Conservation (phyloP, 1,140 invertebrate genomes). For the Fopius arisanus region DNA sequence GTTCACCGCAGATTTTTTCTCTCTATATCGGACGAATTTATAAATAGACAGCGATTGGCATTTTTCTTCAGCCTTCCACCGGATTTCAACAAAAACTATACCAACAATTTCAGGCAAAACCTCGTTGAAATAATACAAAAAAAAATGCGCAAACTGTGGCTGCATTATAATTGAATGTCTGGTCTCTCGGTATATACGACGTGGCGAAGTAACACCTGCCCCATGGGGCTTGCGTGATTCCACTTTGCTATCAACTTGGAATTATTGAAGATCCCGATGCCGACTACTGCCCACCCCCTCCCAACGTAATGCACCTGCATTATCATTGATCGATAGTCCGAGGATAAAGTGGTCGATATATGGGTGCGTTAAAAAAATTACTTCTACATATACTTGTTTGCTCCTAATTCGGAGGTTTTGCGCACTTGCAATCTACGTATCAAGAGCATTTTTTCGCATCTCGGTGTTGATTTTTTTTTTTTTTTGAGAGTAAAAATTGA, state of each 20-base stretch:
- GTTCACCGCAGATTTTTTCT: too few species aligned
- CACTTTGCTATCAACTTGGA: constrained; percentile 47
- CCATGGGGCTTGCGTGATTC: constrained; percentile 47
- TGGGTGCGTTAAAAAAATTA: background rate
- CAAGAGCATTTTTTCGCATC: background rate
- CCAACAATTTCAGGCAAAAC: background rate
- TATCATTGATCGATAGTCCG: constrained; percentile 35
- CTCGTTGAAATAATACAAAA: background rate
- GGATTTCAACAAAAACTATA: background rate
- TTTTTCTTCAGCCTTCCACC: background rate
- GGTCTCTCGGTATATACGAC: background rate
- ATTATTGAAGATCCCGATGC: constrained; percentile 50
- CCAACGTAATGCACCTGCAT: constrained; percentile 48
- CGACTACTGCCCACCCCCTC: constrained; percentile 36
- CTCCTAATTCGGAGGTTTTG: background rate
- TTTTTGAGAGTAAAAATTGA: background rate
- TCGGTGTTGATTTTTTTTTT: too few species aligned
- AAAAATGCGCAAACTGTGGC: background rate
- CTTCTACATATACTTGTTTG: background rate
- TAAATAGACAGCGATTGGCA: background rate
- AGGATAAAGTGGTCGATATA: background rate
- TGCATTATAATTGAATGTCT: constrained; percentile 1
- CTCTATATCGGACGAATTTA: background rate
- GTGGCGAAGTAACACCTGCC: constrained; percentile 19
- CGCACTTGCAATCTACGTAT: background rate